phyloP scores from a whole-genome alignment of 30 jellyfish, hydroid and myxozoan genomes.

The Hydra vulgaris region DNA sequence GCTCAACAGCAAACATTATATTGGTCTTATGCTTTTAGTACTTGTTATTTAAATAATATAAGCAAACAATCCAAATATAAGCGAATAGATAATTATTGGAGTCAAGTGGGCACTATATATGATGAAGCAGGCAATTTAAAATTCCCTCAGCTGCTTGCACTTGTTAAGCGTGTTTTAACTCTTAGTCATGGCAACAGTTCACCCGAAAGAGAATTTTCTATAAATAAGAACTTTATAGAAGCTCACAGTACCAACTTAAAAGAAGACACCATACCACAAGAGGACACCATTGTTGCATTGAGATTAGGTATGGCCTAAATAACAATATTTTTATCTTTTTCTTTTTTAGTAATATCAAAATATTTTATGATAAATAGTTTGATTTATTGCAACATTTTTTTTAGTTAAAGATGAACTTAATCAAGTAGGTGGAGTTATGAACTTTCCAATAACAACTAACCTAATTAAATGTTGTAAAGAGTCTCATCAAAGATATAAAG shows the following conservation, averaged over 20 bases:
- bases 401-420: conserved; percentile 5
- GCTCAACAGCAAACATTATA: neutral
- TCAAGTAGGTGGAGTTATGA: conserved; percentile 32
- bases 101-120: conserved; percentile 20
- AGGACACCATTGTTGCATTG: conserved; percentile 18
- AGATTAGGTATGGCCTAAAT: conserved; percentile 2
- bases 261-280: conserved; percentile 18
- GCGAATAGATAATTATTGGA: conserved; percentile 29
- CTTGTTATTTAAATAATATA: neutral
- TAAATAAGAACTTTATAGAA: conserved; percentile 19
- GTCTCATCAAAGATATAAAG: conserved; percentile 1
- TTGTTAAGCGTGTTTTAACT: conserved; percentile 19
- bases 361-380: neutral
- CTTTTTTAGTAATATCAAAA: neutral
- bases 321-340: neutral
- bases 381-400: neutral
- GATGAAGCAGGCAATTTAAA: conserved; percentile 25
- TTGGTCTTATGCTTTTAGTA: neutral
- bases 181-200: conserved; percentile 37
- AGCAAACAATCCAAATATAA: neutral
- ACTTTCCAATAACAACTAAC: neutral
- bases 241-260: conserved; percentile 26
- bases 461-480: conserved; percentile 11
- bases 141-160: conserved; percentile 17
- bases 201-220: conserved; percentile 35